Percentiles rank a stretch among this genome's conserved stretches.
phyloP scores from a whole-genome alignment of 1,140 invertebrate genomes.

The Acromyrmex echinatior region DNA sequence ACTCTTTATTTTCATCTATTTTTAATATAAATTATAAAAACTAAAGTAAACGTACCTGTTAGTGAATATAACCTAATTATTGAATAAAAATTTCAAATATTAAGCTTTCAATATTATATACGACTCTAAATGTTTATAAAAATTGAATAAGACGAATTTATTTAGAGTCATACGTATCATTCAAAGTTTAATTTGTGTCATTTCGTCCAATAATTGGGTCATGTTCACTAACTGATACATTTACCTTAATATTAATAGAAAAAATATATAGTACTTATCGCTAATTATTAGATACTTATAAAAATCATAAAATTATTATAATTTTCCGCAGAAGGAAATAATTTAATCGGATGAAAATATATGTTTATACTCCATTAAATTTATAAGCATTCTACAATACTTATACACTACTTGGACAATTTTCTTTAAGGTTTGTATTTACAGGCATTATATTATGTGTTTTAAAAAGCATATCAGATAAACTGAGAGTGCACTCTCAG shows the following conservation, averaged over 20 bases:
- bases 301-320: neutral
- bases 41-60: too few relatives aligned
- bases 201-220: too few relatives aligned
- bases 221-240: too few relatives aligned
- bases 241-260: neutral
- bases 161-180: too few relatives aligned
- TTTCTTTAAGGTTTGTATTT: neutral
- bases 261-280: neutral
- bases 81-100: too few relatives aligned
- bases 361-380: neutral
- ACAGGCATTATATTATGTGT: neutral
- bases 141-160: too few relatives aligned
- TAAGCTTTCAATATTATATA: too few relatives aligned
- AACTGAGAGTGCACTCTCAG: neutral
- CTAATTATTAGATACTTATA: neutral
- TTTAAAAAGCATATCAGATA: neutral
- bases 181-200: too few relatives aligned
- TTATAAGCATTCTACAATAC: neutral
- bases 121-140: too few relatives aligned
- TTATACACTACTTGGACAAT: neutral
- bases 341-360: conserved; percentile 2
- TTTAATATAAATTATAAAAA: neutral
- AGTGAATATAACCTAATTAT: too few relatives aligned
- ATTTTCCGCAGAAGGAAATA: neutral
- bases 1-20: neutral